Evolutionary conservation across 2,888 invertebrate species (phyloP).

Genomic region (Megastigmus dorsalis): DNA sequence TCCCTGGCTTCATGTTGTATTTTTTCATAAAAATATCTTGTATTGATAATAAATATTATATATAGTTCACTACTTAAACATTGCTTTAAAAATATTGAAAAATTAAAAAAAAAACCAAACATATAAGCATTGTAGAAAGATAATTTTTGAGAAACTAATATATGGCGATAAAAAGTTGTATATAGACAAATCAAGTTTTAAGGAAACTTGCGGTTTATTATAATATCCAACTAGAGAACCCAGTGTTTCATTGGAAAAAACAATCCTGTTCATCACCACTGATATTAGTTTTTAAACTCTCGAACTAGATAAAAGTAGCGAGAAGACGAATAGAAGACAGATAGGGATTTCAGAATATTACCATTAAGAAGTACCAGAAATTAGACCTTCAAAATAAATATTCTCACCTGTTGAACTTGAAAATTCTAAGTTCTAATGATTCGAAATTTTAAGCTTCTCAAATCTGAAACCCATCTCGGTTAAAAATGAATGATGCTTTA

Average conservation of each 20-base stretch:
- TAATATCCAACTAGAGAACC: not conserved
- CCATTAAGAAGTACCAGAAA: constrained; percentile 18
- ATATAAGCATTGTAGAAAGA: not conserved
- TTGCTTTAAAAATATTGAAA: no score
- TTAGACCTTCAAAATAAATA: constrained; percentile 2
- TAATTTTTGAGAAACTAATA: constrained; percentile 20
- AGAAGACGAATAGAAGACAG: not conserved
- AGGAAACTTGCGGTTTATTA: not conserved
- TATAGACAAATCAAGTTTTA: not conserved
- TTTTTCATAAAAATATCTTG: no score
- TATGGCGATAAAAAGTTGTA: constrained; percentile 28
- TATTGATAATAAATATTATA: no score
- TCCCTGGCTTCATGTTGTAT: constrained; percentile 10
- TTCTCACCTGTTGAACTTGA: not conserved
- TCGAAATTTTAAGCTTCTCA: not conserved
- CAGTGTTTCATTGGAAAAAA: constrained; percentile 24
- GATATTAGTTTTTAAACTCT: constrained; percentile 20
- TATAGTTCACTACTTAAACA: no score
- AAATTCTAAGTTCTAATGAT: constrained; percentile 22
- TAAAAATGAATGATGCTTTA: no score
- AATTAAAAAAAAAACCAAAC: not conserved
- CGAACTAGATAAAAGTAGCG: not conserved
- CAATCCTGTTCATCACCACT: constrained; percentile 34
- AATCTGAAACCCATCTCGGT: not conserved
- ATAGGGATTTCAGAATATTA: constrained; percentile 11